A percentile compares a stretch with the other conserved stretches of the same genome.
Evolutionary conservation across 2,113 vertebrate species (phyloP).

Genomic region (Tragelaphus scriptus): DNA sequence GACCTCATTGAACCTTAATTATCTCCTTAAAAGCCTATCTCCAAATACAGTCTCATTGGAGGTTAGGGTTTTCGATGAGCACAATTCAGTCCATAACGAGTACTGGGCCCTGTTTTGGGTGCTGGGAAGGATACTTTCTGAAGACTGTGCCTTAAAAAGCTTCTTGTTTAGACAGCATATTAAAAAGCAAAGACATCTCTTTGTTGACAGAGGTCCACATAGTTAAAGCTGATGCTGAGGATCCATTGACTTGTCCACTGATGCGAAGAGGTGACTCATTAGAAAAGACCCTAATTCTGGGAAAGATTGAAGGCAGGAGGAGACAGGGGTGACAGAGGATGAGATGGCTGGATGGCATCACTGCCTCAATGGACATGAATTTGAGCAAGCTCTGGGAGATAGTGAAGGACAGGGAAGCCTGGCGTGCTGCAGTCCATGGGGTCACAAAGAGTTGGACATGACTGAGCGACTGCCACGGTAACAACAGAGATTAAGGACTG

Average conservation of each 20-base stretch:
- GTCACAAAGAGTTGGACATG: accelerated
- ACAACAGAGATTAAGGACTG: background rate
- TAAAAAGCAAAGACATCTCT: background rate
- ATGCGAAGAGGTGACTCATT: background rate
- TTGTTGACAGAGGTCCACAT: background rate
- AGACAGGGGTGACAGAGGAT: background rate
- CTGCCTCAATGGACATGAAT: background rate
- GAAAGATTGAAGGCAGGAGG: background rate
- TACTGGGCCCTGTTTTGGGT: background rate
- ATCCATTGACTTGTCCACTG: background rate
- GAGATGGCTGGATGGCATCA: background rate
- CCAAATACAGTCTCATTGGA: background rate
- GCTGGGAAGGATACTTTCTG: background rate
- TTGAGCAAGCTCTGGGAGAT: background rate
- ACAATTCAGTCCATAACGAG: background rate
- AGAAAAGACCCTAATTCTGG: background rate
- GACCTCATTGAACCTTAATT: background rate
- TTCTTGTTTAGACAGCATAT: background rate
- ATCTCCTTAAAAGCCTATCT: background rate
- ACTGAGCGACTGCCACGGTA: background rate
- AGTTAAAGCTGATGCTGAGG: background rate
- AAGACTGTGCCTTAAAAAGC: background rate
- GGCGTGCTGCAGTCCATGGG: background rate
- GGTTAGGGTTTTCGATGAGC: background rate
- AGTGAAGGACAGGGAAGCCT: background rate